Evolutionary conservation across 2,797 vertebrate species (phyloP), one percentile per base, ranked within the genome.

Genomic region (Hylomyscus alleni): DNA sequence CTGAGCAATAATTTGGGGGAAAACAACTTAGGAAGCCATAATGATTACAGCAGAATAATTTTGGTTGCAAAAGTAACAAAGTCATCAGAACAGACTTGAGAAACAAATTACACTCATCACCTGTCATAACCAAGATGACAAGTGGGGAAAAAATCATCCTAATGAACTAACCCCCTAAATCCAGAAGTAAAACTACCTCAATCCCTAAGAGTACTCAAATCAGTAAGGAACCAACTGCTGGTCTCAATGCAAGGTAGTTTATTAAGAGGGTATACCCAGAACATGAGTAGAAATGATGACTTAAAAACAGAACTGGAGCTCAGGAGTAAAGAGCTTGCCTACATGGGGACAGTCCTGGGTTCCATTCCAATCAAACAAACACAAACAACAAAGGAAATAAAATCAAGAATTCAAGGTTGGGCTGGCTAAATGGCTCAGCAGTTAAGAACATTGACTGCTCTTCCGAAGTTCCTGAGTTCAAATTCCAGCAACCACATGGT

Each of bases 121-220:
- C 60, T 78, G n/a, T 52, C 37, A 91, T 76, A 80, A 91, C 62
- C 78, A 75, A 89, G 56, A 91, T 34, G 58, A 67, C 14, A 85
- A 72, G 29, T 29, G 24, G n/a, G 34, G 17, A 24, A 19, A 52
- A 13, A 37, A 20, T 40, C 69, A 69, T 93, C 72, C 92, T 60
- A 78, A 54, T 67, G 52, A 94, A 83, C 77, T 11, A 60, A 31
- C 37, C 11, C 7, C 17, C 56, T 29, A 67, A 40, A 29, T 14
- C 34, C 85, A 73, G 29, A 73, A 88, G 69, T 22, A 37, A 75
- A 37, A 15, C 67, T 13, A 24, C 52, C 37, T 88, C 69, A 20
- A 44, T 56, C 52, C 86, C 69, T 40, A 50, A 67, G 50, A 52
- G 81, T 12, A 19, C n/a, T 11, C 47, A 73, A 56, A 56, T 56